Conservation (phyloP, 2,797 vertebrate genomes). For the Oreonectes daqikongensis region DNA sequence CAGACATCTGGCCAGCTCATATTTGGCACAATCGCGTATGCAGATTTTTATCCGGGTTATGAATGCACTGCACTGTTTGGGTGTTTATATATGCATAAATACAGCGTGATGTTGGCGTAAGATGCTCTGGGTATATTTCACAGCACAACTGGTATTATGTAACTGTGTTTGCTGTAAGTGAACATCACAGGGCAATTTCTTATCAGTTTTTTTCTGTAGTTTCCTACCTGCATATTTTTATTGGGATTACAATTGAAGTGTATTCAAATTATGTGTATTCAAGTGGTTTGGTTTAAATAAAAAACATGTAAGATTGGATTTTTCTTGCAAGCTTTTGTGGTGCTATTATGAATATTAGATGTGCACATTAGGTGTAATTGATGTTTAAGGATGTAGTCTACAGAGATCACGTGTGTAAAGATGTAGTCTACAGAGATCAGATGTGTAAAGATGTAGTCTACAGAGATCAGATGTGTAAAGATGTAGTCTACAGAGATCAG, state of each 20-base stretch:
- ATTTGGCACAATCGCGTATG: constrained; percentile 7
- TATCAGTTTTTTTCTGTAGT: not conserved
- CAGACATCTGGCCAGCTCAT: constrained; percentile 30
- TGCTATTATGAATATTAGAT: not conserved
- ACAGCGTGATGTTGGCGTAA: not conserved
- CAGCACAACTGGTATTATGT: not conserved
- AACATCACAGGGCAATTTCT: not conserved
- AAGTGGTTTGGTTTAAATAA: not conserved
- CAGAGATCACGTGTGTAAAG: not conserved
- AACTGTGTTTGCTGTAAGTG: not conserved
- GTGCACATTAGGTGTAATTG: not conserved
- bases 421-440: not conserved
- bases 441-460: not conserved
- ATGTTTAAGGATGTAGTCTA: not conserved
- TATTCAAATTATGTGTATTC: not conserved
- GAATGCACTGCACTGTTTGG: constrained; percentile 10
- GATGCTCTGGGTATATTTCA: not conserved
- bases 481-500: not conserved
- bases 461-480: not conserved
- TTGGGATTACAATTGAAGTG: not conserved
- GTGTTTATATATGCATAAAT: not conserved
- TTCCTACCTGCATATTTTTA: not conserved
- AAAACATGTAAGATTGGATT: not conserved
- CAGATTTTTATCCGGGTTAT: constrained; percentile 26
- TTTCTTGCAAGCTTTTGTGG: not conserved